Evolutionary conservation across 2,113 vertebrate species (phyloP), one percentile per base, ranked within the genome.

Genomic region (Phyllopteryx taeniolatus): DNA sequence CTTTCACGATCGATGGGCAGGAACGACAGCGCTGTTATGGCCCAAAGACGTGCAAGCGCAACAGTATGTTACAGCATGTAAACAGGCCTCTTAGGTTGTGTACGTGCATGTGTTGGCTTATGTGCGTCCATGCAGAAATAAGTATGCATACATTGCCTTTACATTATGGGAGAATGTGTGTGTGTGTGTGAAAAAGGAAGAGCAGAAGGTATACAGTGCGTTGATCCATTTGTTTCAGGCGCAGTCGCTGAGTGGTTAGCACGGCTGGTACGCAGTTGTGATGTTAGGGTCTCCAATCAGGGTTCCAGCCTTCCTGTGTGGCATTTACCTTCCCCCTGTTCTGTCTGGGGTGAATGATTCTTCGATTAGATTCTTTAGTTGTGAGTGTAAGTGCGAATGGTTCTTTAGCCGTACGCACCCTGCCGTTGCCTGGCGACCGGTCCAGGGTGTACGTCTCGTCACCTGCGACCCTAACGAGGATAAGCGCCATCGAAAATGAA

Each of bases 1-100:
- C 35, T 75, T 70, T 64, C 54, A 75, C 75, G 71, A 85, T 75
- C 79, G 51, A 77, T 68, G 74, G 74, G 72, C 60, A 35, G 75
- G 71, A 82, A 82, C 53, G 27, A 67, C 65, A 73, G 68, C 62
- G 62, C 44, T 27, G 74, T 69, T 78, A 77, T 82, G 71, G 17
- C 64, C 54, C 72, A 69, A 65, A 80, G 62, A 78, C 72, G 64
- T 54, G 49, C 60, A 76, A 62, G 43, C 53, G 75, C 69, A 78
- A 79, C 75, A 57, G 70, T 64, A 63, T 59, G 54, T 66, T 56
- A 35, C 49, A 59, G 72, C 73, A 77, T 78, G 77, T 79, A 80
- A 75, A 79, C 76, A 76, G 20, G 68, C 11, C 17, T n/a, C n/a
- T 71, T 74, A 43, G 19, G n/a, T 67, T 80, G 67, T 79, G 8